Evolutionary conservation across 2,113 vertebrate species (phyloP), one percentile per base, ranked within the genome.

Genomic region (Cromileptes altivelis): DNA sequence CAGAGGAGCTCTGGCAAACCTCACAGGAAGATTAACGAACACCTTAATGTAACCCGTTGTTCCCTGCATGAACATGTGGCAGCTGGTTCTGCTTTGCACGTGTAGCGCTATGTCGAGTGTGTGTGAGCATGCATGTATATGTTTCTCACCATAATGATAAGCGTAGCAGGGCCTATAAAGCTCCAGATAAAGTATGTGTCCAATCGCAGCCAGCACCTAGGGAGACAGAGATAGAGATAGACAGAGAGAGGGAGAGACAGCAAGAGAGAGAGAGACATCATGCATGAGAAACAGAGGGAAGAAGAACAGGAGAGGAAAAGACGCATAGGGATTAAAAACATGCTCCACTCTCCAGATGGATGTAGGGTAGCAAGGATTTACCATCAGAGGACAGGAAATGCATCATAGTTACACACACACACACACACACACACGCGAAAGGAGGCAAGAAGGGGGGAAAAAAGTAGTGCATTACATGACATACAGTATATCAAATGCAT

Each of bases 141-240:
- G 85, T 82, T 27, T 88, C 96, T 97, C 94, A 99, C 98, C 98
- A 99, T 99, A 93, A 99, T 99, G 94, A 99, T 99, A 94, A 99
- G 97, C 79, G 98, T 99, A 53, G 98, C 98, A 0, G 98, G 98
- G 91, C 98, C 98, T 96, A 99, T 99, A 95, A 99, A 99, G 93
- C 98, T 99, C 98, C 98, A 99, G 95, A 99, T 99, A 93, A 99
- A 99, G 95, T 99, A 99, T 70, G 98, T 99, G 94, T 99, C 98
- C 95, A 99, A 96, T 82, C 98, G 96, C 33, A 99, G 96, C 98
- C 98, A 99, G 94, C 98, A 99, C 95, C 98, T 99, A 95, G 81
- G 97, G 93, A 91, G 93, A 94, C 92, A 95, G 55, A 84, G 19
- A 74, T 50, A 71, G 74, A 69, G 15, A 82, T 30, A 85, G 73